These are phyloP conservation scores for Apomyelois bistriatella DNA, from an alignment of 2,888 invertebrate genomes.

Conservation along the genomic window DNA sequence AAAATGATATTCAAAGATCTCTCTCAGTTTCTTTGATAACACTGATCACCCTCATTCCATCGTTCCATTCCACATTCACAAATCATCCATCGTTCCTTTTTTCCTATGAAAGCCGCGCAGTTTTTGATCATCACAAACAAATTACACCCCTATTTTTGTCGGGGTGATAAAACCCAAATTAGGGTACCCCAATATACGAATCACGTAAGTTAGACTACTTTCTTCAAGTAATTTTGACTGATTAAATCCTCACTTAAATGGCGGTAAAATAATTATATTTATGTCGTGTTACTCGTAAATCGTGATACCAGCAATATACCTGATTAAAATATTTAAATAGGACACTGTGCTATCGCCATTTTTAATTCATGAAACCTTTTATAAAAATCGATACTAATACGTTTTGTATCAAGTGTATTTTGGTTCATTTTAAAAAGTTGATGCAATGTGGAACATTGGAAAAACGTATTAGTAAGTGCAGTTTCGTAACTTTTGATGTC, in stretches of 20 bases:
- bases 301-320: constrained; percentile 6
- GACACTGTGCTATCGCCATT: constrained; percentile 12
- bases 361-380: constrained; percentile 8
- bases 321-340: constrained; percentile 12
- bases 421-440: neutral
- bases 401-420: neutral
- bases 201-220: constrained; percentile 34
- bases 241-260: constrained; percentile 42
- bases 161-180: neutral
- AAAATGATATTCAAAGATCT: too few species aligned
- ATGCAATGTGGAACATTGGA: neutral
- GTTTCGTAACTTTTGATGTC: too few species aligned
- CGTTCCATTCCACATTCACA: too few species aligned
- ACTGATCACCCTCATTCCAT: too few species aligned
- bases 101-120: too few species aligned
- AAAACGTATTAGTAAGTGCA: too few species aligned
- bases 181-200: constrained; percentile 24
- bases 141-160: neutral
- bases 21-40: too few species aligned
- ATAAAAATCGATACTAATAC: constrained; percentile 2
- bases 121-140: neutral
- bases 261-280: constrained; percentile 28
- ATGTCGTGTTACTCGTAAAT: constrained; percentile 18
- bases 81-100: too few species aligned
- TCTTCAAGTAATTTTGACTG: constrained; percentile 56